Conservation (phyloP, 2,113 vertebrate genomes). For the Procavia capensis region DNA sequence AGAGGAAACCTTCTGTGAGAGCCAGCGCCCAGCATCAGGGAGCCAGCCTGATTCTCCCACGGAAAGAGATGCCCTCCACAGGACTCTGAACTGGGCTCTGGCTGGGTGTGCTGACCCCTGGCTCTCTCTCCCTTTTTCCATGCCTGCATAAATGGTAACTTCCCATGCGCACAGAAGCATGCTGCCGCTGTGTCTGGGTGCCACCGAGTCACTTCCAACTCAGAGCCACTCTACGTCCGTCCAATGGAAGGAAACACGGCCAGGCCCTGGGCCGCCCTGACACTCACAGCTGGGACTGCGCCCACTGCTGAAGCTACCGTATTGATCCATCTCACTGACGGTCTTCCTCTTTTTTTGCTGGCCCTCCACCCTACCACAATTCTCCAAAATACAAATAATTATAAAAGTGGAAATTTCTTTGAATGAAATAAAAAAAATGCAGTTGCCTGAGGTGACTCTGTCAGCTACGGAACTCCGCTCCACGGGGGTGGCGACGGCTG, state of each 20-base stretch:
- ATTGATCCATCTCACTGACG: too few species aligned
- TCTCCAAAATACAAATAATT: not conserved
- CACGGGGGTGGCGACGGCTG: too few species aligned
- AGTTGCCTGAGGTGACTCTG: not conserved
- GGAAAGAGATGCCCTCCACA: not conserved
- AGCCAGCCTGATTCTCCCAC: accelerated
- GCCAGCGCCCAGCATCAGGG: not conserved
- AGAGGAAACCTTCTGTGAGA: not conserved
- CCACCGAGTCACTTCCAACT: too few species aligned
- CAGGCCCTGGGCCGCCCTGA: too few species aligned
- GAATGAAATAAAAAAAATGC: not conserved
- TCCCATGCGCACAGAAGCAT: not conserved
- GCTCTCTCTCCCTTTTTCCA: not conserved
- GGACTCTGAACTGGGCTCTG: not conserved
- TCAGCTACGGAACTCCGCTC: too few species aligned
- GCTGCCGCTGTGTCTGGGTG: too few species aligned
- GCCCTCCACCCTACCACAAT: not conserved
- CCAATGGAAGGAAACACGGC: too few species aligned
- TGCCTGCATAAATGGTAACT: not conserved
- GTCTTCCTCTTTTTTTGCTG: too few species aligned
- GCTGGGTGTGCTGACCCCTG: not conserved
- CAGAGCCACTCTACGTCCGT: too few species aligned
- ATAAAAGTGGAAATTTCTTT: not conserved
- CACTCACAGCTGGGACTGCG: too few species aligned
- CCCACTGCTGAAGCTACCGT: too few species aligned